phyloP scores from a whole-genome alignment of 2,113 vertebrate species.

The Ornithorhynchus anatinus region DNA sequence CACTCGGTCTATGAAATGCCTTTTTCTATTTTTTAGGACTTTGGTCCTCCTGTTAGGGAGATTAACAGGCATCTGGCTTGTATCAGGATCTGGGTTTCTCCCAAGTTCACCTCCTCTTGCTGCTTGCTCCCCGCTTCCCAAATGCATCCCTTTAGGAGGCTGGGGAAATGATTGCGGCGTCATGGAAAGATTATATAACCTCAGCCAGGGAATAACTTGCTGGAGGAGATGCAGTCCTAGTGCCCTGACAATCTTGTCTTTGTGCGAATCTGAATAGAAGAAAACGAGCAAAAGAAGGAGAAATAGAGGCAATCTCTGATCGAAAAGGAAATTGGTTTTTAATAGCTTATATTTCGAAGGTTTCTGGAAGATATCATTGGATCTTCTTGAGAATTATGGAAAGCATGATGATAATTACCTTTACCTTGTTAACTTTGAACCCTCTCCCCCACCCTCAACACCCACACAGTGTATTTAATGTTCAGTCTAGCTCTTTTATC shows the following conservation, averaged over 20 bases:
- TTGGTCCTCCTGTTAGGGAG: not conserved
- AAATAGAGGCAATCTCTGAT: slow-evolving; percentile 4
- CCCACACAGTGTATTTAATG: not conserved
- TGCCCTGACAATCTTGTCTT: slow-evolving; percentile 18
- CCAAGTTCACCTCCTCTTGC: not conserved
- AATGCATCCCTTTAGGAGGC: not conserved
- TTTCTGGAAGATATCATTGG: not conserved
- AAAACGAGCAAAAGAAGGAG: not conserved
- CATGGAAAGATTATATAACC: slow-evolving; percentile 9
- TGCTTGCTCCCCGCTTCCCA: not conserved
- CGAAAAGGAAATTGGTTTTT: not conserved
- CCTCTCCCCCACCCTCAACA: too few relatives aligned
- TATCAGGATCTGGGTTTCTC: not conserved
- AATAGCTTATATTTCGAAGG: slow-evolving; percentile 15
- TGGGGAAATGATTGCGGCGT: slow-evolving; percentile 6
- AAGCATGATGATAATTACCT: slow-evolving; percentile 29
- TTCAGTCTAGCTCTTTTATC: not conserved
- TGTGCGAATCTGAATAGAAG: slow-evolving; percentile 33
- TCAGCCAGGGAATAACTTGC: slow-evolving; percentile 10
- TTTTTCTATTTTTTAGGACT: slow-evolving; percentile 18
- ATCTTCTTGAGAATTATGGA: slow-evolving; percentile 17
- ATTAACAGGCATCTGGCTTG: not conserved
- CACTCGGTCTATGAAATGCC: slow-evolving; percentile 6
- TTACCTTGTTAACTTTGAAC: slow-evolving; percentile 9
- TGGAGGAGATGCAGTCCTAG: slow-evolving; percentile 1